phyloP scores from a whole-genome alignment of 2,113 vertebrate species.

The Alces alces region DNA sequence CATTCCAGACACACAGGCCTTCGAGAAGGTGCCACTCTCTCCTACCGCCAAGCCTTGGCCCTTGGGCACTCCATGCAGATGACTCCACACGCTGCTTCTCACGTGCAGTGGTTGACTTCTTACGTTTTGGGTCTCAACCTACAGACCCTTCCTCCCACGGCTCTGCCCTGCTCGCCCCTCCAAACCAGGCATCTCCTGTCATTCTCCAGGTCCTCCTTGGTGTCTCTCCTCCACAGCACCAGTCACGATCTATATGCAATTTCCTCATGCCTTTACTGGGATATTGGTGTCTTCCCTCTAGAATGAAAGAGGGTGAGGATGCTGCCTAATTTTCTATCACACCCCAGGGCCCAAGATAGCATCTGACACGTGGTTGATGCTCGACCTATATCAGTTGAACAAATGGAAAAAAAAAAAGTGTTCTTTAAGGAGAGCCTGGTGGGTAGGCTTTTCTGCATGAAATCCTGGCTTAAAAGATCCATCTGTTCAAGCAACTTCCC shows the following conservation, averaged over 20 bases:
- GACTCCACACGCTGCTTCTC: not conserved
- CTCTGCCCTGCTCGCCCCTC: not conserved
- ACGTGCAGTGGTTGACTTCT: not conserved
- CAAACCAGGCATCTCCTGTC: not conserved
- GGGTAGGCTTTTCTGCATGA: not conserved
- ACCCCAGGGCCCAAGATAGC: not conserved
- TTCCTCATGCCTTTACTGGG: fast-evolving
- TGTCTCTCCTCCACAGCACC: not conserved
- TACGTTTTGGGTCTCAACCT: not conserved
- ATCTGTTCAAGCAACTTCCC: not conserved
- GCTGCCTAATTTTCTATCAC: not conserved
- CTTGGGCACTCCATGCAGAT: not conserved
- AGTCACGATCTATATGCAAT: not conserved
- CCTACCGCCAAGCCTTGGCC: not conserved
- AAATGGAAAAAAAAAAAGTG: not conserved
- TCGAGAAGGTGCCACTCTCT: not conserved
- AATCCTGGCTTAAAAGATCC: not conserved
- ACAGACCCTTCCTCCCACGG: not conserved
- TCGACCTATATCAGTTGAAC: not conserved
- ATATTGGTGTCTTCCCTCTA: not conserved
- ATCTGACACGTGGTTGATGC: not conserved
- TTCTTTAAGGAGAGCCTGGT: not conserved
- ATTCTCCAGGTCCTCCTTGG: not conserved
- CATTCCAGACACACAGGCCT: not conserved
- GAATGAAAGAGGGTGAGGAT: not conserved